Conservation (phyloP, 2,888 invertebrate genomes). For the Microctonus aethiopoides region DNA sequence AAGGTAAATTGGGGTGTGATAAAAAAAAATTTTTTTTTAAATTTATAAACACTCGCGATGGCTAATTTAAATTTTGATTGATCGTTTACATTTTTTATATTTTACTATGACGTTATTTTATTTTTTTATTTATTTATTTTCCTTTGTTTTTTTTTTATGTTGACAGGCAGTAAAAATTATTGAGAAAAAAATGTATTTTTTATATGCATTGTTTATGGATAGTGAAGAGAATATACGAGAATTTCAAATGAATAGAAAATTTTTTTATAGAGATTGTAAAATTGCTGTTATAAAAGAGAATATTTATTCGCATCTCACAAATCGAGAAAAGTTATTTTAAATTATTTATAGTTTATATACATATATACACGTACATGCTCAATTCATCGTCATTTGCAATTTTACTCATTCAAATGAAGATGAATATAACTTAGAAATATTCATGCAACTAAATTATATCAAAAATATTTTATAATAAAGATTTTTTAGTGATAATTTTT, state of each 20-base stretch:
- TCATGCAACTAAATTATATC: no score
- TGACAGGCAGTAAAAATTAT: not conserved
- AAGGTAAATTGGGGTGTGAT: no score
- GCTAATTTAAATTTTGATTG: constrained; percentile 14
- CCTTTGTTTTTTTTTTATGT: not conserved
- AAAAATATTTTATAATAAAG: not conserved
- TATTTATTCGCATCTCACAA: not conserved
- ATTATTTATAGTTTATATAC: not conserved
- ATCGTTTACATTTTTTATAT: not conserved
- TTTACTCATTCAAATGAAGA: no score
- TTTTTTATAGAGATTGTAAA: not conserved
- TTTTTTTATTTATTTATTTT: not conserved
- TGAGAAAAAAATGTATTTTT: not conserved
- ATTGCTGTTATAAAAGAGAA: no score
- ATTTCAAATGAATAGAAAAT: not conserved
- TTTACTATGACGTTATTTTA: not conserved
- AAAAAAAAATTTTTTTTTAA: not conserved
- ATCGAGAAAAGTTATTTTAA: not conserved
- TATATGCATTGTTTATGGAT: not conserved
- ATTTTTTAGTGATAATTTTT: not conserved
- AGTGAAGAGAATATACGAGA: not conserved
- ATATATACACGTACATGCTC: no score
- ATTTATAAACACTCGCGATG: not conserved
- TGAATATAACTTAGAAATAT: no score
- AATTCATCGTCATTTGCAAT: no score